A percentile compares a stretch with the other conserved stretches of the same genome.
phyloP scores from a whole-genome alignment of 2,888 invertebrate genomes.

The Linyphia triangularis region DNA sequence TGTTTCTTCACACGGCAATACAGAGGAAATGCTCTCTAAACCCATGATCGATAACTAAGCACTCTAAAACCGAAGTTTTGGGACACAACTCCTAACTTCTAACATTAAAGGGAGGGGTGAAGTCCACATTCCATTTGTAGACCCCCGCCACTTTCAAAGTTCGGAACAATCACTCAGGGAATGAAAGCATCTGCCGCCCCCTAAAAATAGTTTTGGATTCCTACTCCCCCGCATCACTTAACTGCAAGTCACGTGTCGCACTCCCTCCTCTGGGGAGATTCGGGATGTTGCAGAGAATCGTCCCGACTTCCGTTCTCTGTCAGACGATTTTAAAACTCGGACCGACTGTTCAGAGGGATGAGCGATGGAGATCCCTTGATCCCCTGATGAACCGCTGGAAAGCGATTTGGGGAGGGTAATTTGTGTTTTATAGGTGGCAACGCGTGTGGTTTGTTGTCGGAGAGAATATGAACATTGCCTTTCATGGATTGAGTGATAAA shows the following conservation, averaged over 20 bases:
- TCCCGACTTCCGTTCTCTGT: conserved; percentile 21
- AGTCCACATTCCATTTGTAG: background rate
- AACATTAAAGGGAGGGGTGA: background rate
- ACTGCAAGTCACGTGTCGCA: conserved; percentile 25
- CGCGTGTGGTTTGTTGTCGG: too few relatives aligned
- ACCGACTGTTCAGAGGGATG: background rate
- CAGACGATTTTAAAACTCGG: conserved; percentile 24
- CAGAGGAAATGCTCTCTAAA: too few relatives aligned
- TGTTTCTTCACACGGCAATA: too few relatives aligned
- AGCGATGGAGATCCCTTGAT: background rate
- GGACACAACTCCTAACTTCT: background rate
- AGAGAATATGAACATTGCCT: too few relatives aligned
- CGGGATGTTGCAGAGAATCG: background rate
- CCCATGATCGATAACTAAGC: too few relatives aligned
- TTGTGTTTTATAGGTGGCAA: background rate
- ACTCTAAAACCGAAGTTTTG: too few relatives aligned
- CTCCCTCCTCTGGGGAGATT: background rate
- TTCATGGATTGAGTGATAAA: too few relatives aligned
- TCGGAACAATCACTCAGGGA: conserved; percentile 18
- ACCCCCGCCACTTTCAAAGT: background rate
- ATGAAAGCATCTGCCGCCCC: conserved; percentile 42
- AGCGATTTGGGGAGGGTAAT: background rate
- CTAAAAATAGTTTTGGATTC: conserved; percentile 21
- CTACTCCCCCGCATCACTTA: conserved; percentile 44
- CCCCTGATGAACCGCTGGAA: background rate